phyloP scores from a whole-genome alignment of 2,888 invertebrate genomes.

The Agriopis aurantiaria region DNA sequence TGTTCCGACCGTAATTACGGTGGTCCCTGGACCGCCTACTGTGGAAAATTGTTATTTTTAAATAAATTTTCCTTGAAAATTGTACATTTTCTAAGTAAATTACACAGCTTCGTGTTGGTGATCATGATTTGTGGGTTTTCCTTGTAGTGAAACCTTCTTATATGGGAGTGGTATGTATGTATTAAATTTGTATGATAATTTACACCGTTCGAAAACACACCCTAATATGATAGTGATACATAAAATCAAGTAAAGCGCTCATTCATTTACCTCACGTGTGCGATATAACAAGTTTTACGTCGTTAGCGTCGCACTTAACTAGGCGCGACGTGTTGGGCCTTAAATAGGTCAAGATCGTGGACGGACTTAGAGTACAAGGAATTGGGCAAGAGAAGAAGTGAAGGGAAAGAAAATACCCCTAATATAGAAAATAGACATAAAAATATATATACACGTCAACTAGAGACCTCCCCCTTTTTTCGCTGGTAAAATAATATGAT shows the following conservation, averaged over 20 bases:
- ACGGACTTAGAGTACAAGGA: slow-evolving; percentile 5
- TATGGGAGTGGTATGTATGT: background rate
- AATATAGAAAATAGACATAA: background rate
- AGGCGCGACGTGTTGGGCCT: slow-evolving; percentile 64
- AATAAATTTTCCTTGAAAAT: slow-evolving; percentile 19
- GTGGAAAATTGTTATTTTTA: slow-evolving; percentile 35
- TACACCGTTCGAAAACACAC: background rate
- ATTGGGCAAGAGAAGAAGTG: background rate
- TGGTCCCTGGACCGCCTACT: slow-evolving; percentile 14
- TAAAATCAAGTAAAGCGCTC: slow-evolving; percentile 54
- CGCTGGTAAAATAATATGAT: too few species aligned
- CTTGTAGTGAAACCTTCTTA: background rate
- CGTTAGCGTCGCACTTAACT: slow-evolving; percentile 69
- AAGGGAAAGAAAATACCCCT: background rate
- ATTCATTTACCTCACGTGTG: slow-evolving; percentile 59
- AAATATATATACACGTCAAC: too few species aligned
- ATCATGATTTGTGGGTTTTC: slow-evolving; percentile 10
- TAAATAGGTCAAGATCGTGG: slow-evolving; percentile 64
- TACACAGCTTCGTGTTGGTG: background rate
- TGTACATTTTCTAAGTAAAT: slow-evolving; percentile 18
- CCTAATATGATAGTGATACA: slow-evolving; percentile 33
- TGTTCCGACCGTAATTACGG: slow-evolving; percentile 17
- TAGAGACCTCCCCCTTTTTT: too few species aligned
- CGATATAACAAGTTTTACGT: slow-evolving; percentile 59
- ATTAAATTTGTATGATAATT: background rate